These are phyloP conservation scores for Pachyrhynchus sulphureomaculatus DNA, from an alignment of 1,140 invertebrate species.

Conservation along the genomic window DNA sequence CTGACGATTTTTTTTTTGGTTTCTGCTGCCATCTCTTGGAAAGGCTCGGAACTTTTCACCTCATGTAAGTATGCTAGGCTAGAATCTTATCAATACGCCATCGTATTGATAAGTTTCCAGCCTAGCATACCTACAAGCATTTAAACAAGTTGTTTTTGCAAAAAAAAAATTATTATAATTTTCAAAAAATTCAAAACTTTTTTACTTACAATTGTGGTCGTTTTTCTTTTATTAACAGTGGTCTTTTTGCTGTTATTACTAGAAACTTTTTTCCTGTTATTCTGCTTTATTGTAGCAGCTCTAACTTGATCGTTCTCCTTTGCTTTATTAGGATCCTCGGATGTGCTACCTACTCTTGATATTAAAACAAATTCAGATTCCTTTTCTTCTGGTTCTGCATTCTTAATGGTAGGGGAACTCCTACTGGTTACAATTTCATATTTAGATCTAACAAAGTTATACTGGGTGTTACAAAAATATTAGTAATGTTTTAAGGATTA, in stretches of 20 bases:
- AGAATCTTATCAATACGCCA: too few species aligned
- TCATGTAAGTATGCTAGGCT: too few species aligned
- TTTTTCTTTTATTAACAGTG: constrained; percentile 53
- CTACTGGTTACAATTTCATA: neutral
- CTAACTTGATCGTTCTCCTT: constrained; percentile 22
- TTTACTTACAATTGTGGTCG: constrained; percentile 48
- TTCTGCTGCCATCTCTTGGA: too few species aligned
- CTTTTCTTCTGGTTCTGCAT: neutral
- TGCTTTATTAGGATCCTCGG: constrained; percentile 26
- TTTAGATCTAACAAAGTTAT: too few species aligned
- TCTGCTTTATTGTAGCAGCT: constrained; percentile 31
- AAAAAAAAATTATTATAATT: neutral
- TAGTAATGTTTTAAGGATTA: too few species aligned
- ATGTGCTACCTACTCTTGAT: constrained; percentile 41
- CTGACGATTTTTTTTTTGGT: too few species aligned
- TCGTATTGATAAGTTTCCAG: too few species aligned
- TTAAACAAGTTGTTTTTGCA: too few species aligned
- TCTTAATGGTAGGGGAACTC: neutral
- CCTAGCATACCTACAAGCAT: too few species aligned
- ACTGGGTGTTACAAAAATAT: too few species aligned
- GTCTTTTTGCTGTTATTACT: constrained; percentile 53
- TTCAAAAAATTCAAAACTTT: constrained; percentile 14
- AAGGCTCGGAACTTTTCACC: too few species aligned
- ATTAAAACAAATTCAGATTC: constrained; percentile 46
- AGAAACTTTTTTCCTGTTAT: constrained; percentile 47